Evolutionary conservation across 2,113 vertebrate species (phyloP).

Genomic region (Petromus typicus): DNA sequence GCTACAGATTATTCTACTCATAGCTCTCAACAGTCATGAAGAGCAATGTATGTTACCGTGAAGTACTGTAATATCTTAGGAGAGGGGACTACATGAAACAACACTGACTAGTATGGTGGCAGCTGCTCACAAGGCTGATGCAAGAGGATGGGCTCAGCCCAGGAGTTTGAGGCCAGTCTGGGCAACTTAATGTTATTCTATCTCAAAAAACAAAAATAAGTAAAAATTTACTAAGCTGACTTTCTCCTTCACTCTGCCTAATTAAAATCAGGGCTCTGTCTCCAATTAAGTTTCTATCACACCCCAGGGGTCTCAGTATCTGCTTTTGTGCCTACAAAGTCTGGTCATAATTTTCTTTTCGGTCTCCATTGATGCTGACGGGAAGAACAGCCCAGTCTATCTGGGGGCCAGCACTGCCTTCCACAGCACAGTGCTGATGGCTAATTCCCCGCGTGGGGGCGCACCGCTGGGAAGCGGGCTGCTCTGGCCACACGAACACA

Average conservation of each 20-base stretch:
- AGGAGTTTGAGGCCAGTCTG: neutral
- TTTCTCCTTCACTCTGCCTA: neutral
- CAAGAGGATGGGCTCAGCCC: too few species aligned
- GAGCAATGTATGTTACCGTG: neutral
- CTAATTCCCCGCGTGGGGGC: conserved; percentile 23
- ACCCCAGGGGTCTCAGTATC: neutral
- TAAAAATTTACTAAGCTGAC: neutral
- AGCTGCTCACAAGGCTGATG: neutral
- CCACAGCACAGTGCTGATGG: neutral
- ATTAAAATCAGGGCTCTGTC: neutral
- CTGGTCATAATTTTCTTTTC: conserved; percentile 53
- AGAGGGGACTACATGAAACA: neutral
- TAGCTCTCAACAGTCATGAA: neutral
- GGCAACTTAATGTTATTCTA: too few species aligned
- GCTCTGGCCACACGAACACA: conserved; percentile 46
- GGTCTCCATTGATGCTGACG: neutral
- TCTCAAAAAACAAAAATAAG: neutral
- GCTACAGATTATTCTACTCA: neutral
- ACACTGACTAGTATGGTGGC: neutral
- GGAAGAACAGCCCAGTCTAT: neutral
- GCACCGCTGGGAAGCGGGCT: conserved; percentile 28
- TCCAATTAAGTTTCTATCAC: neutral
- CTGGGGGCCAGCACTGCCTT: neutral
- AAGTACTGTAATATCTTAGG: neutral
- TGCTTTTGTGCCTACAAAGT: neutral